These are phyloP conservation scores for Eulemur coronatus DNA, from an alignment of 2,797 vertebrate genomes.

Conservation along the genomic window DNA sequence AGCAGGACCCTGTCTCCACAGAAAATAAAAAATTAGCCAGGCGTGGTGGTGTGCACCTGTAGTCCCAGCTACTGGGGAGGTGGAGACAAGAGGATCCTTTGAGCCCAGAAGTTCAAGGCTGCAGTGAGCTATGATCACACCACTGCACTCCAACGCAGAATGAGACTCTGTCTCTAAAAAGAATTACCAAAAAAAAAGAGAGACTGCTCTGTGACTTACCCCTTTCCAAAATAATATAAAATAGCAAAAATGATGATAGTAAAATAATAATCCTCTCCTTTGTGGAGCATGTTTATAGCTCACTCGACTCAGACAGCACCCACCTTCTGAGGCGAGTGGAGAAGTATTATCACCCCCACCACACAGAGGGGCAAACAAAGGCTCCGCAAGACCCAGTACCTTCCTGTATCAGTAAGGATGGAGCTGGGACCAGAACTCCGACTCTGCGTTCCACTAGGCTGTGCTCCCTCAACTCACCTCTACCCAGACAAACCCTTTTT, in stretches of 20 bases:
- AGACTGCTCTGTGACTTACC: background rate
- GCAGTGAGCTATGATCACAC: no score
- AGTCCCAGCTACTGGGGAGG: no score
- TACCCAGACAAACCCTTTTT: background rate
- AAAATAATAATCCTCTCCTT: background rate
- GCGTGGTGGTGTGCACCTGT: no score
- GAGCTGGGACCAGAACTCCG: background rate
- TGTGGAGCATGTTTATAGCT: background rate
- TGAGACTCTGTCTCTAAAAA: no score
- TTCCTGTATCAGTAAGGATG: rapidly evolving
- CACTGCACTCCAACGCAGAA: no score
- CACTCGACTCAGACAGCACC: background rate
- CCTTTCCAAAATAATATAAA: background rate
- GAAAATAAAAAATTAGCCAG: no score
- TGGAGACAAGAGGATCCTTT: no score
- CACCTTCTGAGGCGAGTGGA: background rate
- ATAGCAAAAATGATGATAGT: background rate
- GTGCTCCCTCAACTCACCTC: rapidly evolving
- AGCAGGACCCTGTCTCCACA: no score
- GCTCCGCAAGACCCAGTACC: rapidly evolving
- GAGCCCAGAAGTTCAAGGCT: no score
- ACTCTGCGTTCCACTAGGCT: rapidly evolving
- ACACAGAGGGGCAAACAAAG: background rate
- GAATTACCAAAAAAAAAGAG: no score
- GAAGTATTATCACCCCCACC: background rate